These are phyloP conservation scores for Natator depressus DNA, from an alignment of 2,113 vertebrate genomes.

Conservation along the genomic window DNA sequence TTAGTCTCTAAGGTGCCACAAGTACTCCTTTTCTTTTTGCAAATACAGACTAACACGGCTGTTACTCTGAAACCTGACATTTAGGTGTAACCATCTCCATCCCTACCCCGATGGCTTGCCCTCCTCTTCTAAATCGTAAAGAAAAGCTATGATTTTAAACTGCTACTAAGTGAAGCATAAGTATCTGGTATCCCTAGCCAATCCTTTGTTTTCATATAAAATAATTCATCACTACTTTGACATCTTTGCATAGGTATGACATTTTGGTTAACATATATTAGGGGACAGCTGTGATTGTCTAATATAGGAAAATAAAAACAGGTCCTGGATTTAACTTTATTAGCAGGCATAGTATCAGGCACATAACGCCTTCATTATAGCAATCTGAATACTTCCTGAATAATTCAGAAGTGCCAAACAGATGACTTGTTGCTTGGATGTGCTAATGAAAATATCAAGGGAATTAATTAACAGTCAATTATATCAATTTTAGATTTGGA, in stretches of 20 bases:
- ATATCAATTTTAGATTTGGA: constrained; percentile 88
- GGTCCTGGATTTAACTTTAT: constrained; percentile 67
- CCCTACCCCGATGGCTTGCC: neutral
- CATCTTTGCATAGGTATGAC: neutral
- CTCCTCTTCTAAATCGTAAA: neutral
- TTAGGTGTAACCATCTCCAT: neutral
- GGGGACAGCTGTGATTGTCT: constrained; percentile 40
- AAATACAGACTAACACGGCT: no score
- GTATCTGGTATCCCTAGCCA: neutral
- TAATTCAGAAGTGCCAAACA: constrained; percentile 86
- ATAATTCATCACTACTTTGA: neutral
- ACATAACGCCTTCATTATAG: constrained; percentile 76
- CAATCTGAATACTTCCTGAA: constrained; percentile 80
- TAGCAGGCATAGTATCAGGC: constrained; percentile 64
- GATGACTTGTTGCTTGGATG: constrained; percentile 86
- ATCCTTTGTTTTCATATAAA: neutral
- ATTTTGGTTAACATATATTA: constrained; percentile 3
- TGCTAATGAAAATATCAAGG: constrained; percentile 92
- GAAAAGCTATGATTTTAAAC: neutral
- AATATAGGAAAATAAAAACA: constrained; percentile 44
- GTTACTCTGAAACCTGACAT: neutral
- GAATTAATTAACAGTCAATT: constrained; percentile 97
- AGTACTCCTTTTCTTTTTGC: no score
- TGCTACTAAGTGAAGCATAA: neutral
- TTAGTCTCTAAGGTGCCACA: no score